Conservation (phyloP, 2,113 vertebrate species). For the Circaetus cinerascens region DNA sequence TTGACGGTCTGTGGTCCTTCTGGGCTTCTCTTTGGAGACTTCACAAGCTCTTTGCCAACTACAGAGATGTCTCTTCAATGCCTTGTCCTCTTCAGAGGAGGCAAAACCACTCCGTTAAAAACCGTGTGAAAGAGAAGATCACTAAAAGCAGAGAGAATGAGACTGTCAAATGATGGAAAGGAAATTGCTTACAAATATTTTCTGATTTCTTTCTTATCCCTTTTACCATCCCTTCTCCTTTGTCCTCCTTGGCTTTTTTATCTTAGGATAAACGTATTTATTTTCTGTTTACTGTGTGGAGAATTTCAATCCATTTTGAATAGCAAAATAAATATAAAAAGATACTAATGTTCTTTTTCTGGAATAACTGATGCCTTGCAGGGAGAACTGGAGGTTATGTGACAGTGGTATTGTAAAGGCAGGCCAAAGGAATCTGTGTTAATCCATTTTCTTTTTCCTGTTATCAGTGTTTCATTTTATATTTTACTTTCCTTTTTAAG, state of each 20-base stretch:
- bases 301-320: constrained; percentile 9
- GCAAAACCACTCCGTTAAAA: background rate
- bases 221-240: constrained; percentile 7
- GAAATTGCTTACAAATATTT: constrained; percentile 22
- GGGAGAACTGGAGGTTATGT: background rate
- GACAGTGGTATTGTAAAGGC: background rate
- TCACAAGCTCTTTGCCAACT: background rate
- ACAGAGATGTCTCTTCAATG: background rate
- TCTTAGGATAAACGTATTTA: background rate
- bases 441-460: background rate
- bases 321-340: background rate
- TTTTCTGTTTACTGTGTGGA: background rate
- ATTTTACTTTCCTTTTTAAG: background rate
- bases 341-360: background rate
- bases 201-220: background rate
- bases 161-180: background rate
- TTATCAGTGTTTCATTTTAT: background rate
- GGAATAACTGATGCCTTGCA: background rate
- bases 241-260: constrained; percentile 13
- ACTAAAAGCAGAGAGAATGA: background rate
- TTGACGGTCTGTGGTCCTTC: background rate
- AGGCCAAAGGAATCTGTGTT: background rate
- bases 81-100: background rate
- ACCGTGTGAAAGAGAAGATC: background rate
- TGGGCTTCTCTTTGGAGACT: background rate